A percentile compares a stretch with the other conserved stretches of the same genome.
Conservation (phyloP, 2,888 invertebrate genomes). For the Drosophila anomelani region DNA sequence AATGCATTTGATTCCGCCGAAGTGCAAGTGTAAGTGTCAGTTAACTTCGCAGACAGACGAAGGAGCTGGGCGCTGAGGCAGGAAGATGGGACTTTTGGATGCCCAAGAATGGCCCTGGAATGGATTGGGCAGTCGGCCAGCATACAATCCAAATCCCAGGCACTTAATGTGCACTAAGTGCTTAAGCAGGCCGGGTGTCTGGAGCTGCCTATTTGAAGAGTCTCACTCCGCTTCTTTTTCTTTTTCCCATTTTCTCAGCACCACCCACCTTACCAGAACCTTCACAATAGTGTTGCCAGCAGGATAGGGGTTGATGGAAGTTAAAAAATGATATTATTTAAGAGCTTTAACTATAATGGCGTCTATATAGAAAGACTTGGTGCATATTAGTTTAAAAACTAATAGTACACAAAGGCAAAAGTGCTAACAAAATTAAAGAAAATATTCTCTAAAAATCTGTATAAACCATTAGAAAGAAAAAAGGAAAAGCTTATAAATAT, state of each 20-base stretch:
- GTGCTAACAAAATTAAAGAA: too few species aligned
- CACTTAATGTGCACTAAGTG: constrained; percentile 65
- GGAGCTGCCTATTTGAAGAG: constrained; percentile 36
- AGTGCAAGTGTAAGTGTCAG: constrained; percentile 61
- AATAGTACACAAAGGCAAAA: too few species aligned
- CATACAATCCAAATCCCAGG: constrained; percentile 39
- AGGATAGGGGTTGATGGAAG: too few species aligned
- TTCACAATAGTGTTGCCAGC: background rate
- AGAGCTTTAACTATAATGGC: background rate
- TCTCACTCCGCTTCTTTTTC: background rate
- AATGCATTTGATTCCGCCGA: constrained; percentile 52
- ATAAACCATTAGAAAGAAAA: too few species aligned
- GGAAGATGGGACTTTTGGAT: constrained; percentile 3
- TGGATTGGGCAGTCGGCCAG: constrained; percentile 61
- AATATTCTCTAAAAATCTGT: too few species aligned
- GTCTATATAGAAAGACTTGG: too few species aligned
- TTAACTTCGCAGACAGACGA: constrained; percentile 49
- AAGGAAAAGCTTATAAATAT: too few species aligned
- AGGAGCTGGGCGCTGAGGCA: constrained; percentile 9
- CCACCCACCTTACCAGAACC: background rate
- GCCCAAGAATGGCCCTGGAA: constrained; percentile 19
- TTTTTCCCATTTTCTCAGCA: background rate
- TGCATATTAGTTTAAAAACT: background rate
- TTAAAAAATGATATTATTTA: background rate
- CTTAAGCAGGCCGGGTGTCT: constrained; percentile 59